Conservation (phyloP, 2,113 vertebrate genomes). For the Perca flavescens region DNA sequence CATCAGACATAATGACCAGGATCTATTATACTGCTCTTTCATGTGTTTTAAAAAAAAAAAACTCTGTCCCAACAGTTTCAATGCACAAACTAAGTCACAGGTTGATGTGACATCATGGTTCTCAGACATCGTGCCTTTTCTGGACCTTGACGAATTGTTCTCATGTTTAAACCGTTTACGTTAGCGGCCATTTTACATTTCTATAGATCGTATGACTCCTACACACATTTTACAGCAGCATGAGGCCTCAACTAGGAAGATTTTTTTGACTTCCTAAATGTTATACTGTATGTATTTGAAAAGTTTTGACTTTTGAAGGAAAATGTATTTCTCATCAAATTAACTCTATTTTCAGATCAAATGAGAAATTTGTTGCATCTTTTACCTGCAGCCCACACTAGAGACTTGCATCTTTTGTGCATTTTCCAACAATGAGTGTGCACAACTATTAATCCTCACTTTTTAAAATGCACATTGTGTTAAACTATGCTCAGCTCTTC, state of each 20-base stretch:
- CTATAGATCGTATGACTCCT: not conserved
- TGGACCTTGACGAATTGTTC: not conserved
- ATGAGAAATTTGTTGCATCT: not conserved
- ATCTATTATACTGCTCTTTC: not conserved
- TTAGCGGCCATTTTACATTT: not conserved
- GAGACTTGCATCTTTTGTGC: not conserved
- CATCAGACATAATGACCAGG: not conserved
- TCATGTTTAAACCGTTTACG: not conserved
- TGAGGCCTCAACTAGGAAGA: not conserved
- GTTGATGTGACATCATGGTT: not conserved
- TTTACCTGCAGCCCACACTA: not conserved
- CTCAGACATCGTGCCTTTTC: constrained; percentile 6
- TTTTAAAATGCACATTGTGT: not conserved
- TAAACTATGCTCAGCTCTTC: not conserved
- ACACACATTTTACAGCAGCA: not conserved
- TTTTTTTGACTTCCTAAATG: not conserved
- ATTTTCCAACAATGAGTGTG: no score
- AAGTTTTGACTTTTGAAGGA: not conserved
- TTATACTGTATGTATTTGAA: no score
- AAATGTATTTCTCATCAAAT: not conserved
- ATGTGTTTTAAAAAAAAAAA: not conserved
- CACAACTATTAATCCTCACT: not conserved
- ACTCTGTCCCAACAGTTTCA: not conserved
- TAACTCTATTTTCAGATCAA: not conserved
- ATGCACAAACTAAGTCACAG: not conserved